These are phyloP conservation scores for Agonopterix arenella DNA, from an alignment of 2,888 invertebrate genomes.

Conservation along the genomic window DNA sequence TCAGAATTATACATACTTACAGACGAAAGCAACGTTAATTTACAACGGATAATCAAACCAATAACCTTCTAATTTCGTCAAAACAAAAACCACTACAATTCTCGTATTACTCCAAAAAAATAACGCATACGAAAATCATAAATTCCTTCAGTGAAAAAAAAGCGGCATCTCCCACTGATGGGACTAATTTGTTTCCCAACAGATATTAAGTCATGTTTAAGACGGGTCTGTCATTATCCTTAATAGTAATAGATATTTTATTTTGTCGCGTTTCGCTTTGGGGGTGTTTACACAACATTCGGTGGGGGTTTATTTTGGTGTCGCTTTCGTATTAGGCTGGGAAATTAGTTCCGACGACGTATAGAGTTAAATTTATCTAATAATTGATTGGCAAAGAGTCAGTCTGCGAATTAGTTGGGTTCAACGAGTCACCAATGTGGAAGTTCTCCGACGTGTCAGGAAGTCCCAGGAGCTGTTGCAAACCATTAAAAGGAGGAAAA, in stretches of 20 bases:
- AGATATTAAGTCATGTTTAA: constrained; percentile 78
- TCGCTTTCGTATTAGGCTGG: not conserved
- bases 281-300: constrained; percentile 64
- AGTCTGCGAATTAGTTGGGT: too few relatives aligned
- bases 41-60: too few relatives aligned
- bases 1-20: too few relatives aligned
- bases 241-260: constrained; percentile 79
- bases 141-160: constrained; percentile 30
- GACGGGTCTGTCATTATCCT: constrained; percentile 71
- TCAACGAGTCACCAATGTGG: too few relatives aligned
- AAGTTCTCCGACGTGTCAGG: too few relatives aligned
- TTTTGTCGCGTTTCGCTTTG: constrained; percentile 67
- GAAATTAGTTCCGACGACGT: too few relatives aligned
- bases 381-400: too few relatives aligned
- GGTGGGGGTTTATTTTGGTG: constrained; percentile 31
- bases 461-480: too few relatives aligned
- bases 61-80: too few relatives aligned
- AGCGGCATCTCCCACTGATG: constrained; percentile 50
- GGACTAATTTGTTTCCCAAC: constrained; percentile 70
- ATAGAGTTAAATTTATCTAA: too few relatives aligned
- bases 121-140: constrained; percentile 26
- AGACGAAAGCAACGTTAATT: too few relatives aligned
- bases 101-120: constrained; percentile 28
- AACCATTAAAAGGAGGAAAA: too few relatives aligned
- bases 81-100: constrained; percentile 5